Evolutionary conservation across 2,113 vertebrate genomes (phyloP).

Genomic region (Hystrix brachyura): DNA sequence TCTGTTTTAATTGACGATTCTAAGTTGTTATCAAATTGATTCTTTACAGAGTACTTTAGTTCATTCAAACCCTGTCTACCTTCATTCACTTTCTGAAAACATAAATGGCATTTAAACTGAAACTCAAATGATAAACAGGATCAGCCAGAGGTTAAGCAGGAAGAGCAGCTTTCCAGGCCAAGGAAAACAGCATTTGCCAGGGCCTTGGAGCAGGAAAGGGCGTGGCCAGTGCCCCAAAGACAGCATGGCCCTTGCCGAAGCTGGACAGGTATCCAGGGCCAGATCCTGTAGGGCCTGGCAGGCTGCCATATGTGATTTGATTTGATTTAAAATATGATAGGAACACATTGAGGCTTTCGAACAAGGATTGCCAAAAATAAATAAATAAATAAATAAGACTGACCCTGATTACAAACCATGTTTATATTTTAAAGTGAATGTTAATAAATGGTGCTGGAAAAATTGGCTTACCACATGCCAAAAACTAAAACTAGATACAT

Average conservation of each 20-base stretch:
- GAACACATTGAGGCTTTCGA: constrained; percentile 4
- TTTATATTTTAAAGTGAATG: not conserved
- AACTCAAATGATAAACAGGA: not conserved
- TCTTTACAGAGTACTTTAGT: not conserved
- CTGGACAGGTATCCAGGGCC: not conserved
- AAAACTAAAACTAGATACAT: no score
- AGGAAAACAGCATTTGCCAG: not conserved
- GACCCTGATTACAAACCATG: not conserved
- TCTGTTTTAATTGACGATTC: constrained; percentile 1
- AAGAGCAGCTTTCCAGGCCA: not conserved
- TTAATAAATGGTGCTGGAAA: no score
- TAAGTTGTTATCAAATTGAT: not conserved
- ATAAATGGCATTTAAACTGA: not conserved
- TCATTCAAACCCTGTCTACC: not conserved
- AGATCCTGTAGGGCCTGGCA: not conserved
- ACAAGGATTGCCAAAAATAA: not conserved
- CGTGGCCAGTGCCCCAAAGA: not conserved
- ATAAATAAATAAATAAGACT: not conserved
- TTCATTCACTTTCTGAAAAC: not conserved
- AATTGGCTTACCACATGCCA: no score
- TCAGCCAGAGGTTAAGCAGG: not conserved
- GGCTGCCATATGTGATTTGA: not conserved
- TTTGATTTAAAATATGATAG: constrained; percentile 22
- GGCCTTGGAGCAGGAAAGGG: not conserved
- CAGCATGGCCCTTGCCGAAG: not conserved